phyloP scores from a whole-genome alignment of 2,797 vertebrate genomes.

The Oreonectes daqikongensis region DNA sequence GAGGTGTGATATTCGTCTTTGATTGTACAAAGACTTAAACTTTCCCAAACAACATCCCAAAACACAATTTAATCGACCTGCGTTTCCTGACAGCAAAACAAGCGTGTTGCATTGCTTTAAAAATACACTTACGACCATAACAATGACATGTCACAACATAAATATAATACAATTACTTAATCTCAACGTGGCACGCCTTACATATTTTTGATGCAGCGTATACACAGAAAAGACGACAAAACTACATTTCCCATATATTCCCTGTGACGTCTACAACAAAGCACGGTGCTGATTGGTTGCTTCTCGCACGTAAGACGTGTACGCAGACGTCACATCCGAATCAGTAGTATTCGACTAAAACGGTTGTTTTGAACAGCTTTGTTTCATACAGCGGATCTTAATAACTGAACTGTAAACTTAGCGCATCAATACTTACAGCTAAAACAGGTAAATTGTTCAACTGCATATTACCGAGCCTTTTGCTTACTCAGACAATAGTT shows the following conservation, averaged over 20 bases:
- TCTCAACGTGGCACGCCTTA: neutral
- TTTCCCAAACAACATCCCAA: neutral
- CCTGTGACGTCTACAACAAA: neutral
- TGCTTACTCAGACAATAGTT: neutral
- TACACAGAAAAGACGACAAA: neutral
- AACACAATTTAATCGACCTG: neutral
- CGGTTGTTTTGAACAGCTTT: neutral
- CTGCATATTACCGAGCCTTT: neutral
- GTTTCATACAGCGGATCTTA: neutral
- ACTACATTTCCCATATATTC: slow-evolving; percentile 69
- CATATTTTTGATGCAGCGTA: neutral
- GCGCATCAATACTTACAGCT: neutral
- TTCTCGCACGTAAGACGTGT: neutral
- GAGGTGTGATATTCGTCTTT: neutral
- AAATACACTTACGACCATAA: neutral
- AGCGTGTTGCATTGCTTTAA: neutral
- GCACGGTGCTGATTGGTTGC: slow-evolving; percentile 64
- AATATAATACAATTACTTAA: neutral
- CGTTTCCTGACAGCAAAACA: neutral
- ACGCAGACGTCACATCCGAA: slow-evolving; percentile 6
- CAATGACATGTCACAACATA: rapidly evolving
- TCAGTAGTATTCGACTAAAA: neutral
- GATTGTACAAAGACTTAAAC: neutral
- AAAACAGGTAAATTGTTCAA: slow-evolving; percentile 5
- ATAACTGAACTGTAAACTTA: neutral